Evolutionary conservation across 2,888 invertebrate species (phyloP).

Genomic region (Neuroscelio doddi): DNA sequence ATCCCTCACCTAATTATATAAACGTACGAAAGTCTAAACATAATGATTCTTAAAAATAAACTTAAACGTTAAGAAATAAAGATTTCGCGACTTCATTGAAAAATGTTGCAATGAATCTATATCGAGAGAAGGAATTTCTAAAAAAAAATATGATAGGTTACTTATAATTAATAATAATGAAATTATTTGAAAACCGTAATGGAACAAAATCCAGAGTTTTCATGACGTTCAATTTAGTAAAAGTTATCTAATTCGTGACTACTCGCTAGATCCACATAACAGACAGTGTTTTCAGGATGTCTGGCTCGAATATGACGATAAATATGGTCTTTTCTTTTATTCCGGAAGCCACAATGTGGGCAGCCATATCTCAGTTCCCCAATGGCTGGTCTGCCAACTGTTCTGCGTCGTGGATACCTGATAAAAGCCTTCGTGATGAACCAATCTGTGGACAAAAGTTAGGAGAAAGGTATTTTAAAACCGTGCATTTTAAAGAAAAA

Average conservation of each 20-base stretch:
- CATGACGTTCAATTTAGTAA: too few relatives aligned
- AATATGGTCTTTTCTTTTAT: slow-evolving; percentile 68
- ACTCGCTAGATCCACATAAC: slow-evolving; percentile 58
- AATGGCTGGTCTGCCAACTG: slow-evolving; percentile 10
- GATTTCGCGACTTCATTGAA: too few relatives aligned
- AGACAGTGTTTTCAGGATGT: slow-evolving; percentile 61
- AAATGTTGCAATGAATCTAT: too few relatives aligned
- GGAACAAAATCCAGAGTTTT: too few relatives aligned
- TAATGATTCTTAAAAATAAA: too few relatives aligned
- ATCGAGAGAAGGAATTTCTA: neutral
- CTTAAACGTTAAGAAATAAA: too few relatives aligned
- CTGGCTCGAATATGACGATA: slow-evolving; percentile 66
- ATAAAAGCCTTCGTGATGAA: slow-evolving; percentile 33
- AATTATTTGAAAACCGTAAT: too few relatives aligned
- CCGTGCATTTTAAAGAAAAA: neutral
- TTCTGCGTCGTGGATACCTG: slow-evolving; percentile 37
- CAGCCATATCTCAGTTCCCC: slow-evolving; percentile 68
- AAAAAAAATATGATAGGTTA: neutral
- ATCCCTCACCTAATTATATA: too few relatives aligned
- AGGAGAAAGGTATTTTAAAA: slow-evolving; percentile 5
- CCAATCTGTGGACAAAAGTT: slow-evolving; percentile 48
- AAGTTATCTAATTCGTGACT: slow-evolving; percentile 35
- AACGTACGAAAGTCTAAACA: too few relatives aligned
- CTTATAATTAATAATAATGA: too few relatives aligned
- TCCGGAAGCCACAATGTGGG: slow-evolving; percentile 67